These are phyloP conservation scores for Corvus hawaiiensis DNA, from an alignment of 2,113 vertebrate genomes.

Conservation along the genomic window DNA sequence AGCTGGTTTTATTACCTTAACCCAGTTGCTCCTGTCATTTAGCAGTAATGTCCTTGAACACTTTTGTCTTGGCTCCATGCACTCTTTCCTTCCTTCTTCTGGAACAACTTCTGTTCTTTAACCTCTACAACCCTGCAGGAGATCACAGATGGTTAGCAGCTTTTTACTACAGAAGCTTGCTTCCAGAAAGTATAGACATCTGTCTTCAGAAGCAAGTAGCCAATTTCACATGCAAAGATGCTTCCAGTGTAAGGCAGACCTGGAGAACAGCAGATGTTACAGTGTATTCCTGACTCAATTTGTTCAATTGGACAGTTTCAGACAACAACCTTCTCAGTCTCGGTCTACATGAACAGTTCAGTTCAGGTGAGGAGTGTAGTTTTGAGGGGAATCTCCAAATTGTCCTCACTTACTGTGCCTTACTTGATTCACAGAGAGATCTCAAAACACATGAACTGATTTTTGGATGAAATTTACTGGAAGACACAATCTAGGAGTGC, in stretches of 20 bases:
- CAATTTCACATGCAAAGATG: background rate
- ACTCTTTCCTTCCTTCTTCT: background rate
- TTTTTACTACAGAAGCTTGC: background rate
- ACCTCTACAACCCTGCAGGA: background rate
- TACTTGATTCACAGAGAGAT: background rate
- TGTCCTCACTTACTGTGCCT: background rate
- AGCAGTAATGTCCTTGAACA: background rate
- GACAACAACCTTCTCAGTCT: background rate
- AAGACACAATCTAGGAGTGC: background rate
- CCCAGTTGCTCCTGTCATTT: background rate
- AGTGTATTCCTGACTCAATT: background rate
- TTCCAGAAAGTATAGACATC: background rate
- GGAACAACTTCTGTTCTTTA: background rate
- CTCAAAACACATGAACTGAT: background rate
- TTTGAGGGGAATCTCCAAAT: background rate
- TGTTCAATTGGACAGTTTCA: background rate
- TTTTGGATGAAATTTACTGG: background rate
- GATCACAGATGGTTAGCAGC: background rate
- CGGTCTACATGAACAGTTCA: background rate
- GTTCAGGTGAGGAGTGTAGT: background rate
- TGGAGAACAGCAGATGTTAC: background rate
- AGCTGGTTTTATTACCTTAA: background rate
- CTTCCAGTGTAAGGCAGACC: background rate
- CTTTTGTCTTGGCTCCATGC: background rate
- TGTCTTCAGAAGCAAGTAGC: background rate